phyloP scores from a whole-genome alignment of 2,113 vertebrate species.

The Xenus cinereus region DNA sequence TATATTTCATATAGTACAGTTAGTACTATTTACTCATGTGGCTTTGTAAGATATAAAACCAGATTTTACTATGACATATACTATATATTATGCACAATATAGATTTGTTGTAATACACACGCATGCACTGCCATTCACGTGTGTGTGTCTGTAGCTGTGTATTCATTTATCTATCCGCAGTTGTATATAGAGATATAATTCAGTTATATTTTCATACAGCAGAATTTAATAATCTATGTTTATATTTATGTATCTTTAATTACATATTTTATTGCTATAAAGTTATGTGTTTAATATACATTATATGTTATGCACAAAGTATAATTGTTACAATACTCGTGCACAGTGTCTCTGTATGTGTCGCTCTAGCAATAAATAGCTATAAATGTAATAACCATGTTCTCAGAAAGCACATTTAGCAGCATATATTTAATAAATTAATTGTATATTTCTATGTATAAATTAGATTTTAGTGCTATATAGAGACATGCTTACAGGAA shows the following conservation, averaged over 20 bases:
- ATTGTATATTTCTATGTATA: neutral
- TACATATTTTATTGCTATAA: neutral
- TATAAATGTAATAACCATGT: too few relatives aligned
- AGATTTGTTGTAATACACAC: too few relatives aligned
- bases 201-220: neutral
- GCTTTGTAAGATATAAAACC: neutral
- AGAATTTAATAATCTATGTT: neutral
- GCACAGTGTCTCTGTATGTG: neutral
- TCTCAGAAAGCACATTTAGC: neutral
- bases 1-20: too few relatives aligned
- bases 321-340: rapidly evolving
- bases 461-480: too few relatives aligned
- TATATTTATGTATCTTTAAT: neutral
- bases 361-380: neutral
- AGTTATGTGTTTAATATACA: too few relatives aligned
- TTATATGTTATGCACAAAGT: too few relatives aligned
- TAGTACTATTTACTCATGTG: too few relatives aligned
- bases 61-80: neutral
- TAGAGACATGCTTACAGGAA: neutral
- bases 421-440: neutral
- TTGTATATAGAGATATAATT: neutral
- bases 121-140: rapidly evolving
- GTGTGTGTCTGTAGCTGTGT: rapidly evolving
- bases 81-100: neutral
- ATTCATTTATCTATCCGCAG: rapidly evolving